phyloP scores from a whole-genome alignment of 1,140 invertebrate species.

The Neotoxoptera formosana region DNA sequence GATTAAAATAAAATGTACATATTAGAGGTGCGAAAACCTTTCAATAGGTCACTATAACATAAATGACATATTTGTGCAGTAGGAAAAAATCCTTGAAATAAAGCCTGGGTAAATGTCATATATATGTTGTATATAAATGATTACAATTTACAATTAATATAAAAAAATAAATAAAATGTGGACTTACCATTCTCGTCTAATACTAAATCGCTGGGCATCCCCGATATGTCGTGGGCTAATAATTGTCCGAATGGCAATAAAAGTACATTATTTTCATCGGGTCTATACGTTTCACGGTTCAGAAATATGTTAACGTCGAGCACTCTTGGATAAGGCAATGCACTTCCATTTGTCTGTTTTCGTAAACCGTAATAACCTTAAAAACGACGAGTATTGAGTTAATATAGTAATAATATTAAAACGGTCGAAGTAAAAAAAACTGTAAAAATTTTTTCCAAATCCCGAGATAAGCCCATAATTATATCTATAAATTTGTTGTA shows the following conservation, averaged over 20 bases:
- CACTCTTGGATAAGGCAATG: not conserved
- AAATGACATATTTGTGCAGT: no score
- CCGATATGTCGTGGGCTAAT: conserved; percentile 34
- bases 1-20: no score
- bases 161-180: not conserved
- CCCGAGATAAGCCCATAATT: no score
- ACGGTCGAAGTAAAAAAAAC: not conserved
- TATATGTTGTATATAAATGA: no score
- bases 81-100: no score
- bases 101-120: no score
- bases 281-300: not conserved
- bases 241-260: conserved; percentile 35
- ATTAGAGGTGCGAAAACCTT: no score
- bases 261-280: conserved; percentile 26
- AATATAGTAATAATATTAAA: not conserved
- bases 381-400: not conserved
- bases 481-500: no score
- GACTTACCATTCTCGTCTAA: not conserved
- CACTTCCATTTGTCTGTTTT: not conserved
- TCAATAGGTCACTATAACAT: no score
- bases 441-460: not conserved
- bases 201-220: not conserved
- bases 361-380: conserved; percentile 4
- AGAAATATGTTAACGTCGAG: not conserved
- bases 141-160: not conserved